Base-by-base conservation (phyloP, 2,797 vertebrate genomes). In the Coregonus suidteri region DNA sequence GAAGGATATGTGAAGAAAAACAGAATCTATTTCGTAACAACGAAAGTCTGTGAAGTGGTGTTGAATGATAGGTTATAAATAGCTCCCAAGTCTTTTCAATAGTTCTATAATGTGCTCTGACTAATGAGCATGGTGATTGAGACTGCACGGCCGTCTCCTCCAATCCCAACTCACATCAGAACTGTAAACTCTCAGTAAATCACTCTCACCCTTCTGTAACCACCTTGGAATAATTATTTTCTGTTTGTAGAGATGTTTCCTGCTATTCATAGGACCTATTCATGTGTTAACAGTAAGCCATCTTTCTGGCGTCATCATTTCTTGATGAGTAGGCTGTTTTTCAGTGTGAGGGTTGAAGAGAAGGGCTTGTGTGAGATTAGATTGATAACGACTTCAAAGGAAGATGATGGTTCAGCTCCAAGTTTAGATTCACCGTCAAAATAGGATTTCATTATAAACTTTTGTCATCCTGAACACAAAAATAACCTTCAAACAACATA, bases 401-500 rank as follows among this genome's bases (percentile, higher is more conserved):
- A 13, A 41, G 67, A 41, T 2, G 5, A 16, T 7, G 13, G 52
- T 18, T 72, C 3, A 34, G 30, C 15, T 53, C 70, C 14, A 54
- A 72, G 6, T 72, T 15, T 54, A 72, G 4, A 54, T 72, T 54
- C 30, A 4, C 71, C 4, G 15, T 52, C 25, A 25, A 53, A 71
- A 71, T 34, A 16, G 52, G 71, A 72, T 72, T 72, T 56, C 71
- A 35, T 72, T 72, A 53, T 14, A 54, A 34, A 18, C 9, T 11
- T 47, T 72, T 66, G 30, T 52, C 14, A 34, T 18, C 51, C 15
- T 72, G 16, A 53, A 72, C 71, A 72, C 71, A 51, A 31, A 52
- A 52, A 71, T 31, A 71, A 51, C 70, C 70, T 53, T 71, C 70
- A 51, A 51, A 71, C 70, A 71, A 14, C 68, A 47, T 70, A n/a